These are phyloP conservation scores for Protobothrops flavoviridis DNA, from an alignment of 2,113 vertebrate genomes.

Conservation along the genomic window DNA sequence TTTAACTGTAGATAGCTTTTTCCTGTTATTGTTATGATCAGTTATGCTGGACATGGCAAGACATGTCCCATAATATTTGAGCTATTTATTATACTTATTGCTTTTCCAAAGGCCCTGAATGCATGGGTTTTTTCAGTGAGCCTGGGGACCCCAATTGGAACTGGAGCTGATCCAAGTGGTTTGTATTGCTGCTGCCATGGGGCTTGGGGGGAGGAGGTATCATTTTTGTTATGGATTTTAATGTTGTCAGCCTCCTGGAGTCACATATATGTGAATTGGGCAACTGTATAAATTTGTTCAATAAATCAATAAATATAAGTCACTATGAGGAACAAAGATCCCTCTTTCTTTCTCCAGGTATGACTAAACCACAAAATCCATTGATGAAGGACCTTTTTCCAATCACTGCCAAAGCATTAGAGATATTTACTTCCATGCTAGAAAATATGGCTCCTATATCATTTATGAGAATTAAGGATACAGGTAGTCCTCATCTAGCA, in stretches of 20 bases:
- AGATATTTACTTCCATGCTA: neutral
- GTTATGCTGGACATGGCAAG: accelerated
- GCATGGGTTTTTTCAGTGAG: neutral
- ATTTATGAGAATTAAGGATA: accelerated
- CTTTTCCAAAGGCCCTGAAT: neutral
- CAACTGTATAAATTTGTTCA: neutral
- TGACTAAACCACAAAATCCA: neutral
- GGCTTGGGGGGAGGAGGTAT: no score
- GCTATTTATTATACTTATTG: neutral
- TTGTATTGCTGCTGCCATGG: neutral
- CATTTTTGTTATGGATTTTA: neutral
- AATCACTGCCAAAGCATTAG: neutral
- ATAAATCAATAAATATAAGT: neutral
- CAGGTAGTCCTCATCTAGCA: neutral
- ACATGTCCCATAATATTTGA: neutral
- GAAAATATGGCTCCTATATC: neutral
- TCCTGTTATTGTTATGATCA: neutral
- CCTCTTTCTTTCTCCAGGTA: neutral
- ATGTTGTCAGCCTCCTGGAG: neutral
- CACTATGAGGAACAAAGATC: neutral
- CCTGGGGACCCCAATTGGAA: neutral
- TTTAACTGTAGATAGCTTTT: neutral
- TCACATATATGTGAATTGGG: neutral
- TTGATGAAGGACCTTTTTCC: conserved; percentile 12
- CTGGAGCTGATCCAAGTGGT: neutral